Evolutionary conservation across 2,113 vertebrate species (phyloP).

Genomic region (Semnornis frantzii): DNA sequence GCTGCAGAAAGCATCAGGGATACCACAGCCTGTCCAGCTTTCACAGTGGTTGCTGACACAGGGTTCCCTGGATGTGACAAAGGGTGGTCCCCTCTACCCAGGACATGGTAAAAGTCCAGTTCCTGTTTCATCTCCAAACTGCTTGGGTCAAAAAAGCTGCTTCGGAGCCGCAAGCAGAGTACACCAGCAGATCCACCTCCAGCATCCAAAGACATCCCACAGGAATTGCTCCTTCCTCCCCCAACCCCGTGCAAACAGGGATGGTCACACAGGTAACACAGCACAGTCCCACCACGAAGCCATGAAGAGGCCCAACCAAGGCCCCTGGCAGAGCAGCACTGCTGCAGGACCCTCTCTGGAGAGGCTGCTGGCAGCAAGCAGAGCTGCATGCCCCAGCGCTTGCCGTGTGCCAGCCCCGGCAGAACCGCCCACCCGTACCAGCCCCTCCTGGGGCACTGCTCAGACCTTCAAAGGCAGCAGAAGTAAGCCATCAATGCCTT

Average conservation of each 20-base stretch:
- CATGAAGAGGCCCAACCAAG: not conserved
- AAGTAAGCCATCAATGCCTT: accelerated
- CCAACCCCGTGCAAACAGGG: not conserved
- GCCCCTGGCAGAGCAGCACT: accelerated
- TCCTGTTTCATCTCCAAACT: not conserved
- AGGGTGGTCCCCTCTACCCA: not conserved
- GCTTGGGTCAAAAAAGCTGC: not conserved
- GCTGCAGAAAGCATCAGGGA: accelerated
- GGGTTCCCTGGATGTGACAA: accelerated
- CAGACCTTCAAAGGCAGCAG: not conserved
- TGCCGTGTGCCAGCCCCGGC: accelerated
- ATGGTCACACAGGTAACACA: accelerated
- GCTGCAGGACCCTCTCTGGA: not conserved
- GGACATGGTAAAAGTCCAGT: not conserved
- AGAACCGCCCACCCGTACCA: accelerated
- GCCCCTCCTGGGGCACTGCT: not conserved
- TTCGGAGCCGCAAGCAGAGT: not conserved
- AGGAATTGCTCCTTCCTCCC: not conserved
- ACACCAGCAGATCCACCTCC: not conserved
- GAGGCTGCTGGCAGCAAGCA: accelerated
- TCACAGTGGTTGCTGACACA: not conserved
- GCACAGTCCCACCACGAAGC: not conserved
- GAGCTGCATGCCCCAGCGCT: not conserved
- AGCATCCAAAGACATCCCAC: accelerated
- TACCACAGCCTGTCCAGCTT: accelerated